Base-by-base conservation (phyloP, 2,888 invertebrate species). In the Pterostichus niger region DNA sequence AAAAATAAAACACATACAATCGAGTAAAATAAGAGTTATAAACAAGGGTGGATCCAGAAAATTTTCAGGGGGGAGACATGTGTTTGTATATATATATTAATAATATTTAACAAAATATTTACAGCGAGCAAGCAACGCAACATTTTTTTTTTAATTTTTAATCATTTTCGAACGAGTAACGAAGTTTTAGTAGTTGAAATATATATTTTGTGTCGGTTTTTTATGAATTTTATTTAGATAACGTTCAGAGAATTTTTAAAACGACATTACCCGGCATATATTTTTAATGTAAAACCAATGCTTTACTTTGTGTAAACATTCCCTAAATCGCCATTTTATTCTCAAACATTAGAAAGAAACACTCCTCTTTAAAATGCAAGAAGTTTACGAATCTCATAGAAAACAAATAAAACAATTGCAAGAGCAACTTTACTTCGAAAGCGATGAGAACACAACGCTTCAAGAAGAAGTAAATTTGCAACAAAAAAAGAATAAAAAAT, bases 401-500 rank as follows among this genome's bases (percentile, higher is more conserved):
- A 64, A 68, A 11, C 90, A 91, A 86, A 91, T 94, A 10, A 89
- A 92, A 15, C 89, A 91, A 3, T 86, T 94, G 54, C 91, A 91
- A 84, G 91, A 92, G 0, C 92, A 93, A 24, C 87, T 94, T 6
- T 93, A 94, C 85, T 91, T 92, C 0, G 93, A 94, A 87, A 90
- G 92, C 49, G 93, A 92, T 86, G 94, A 94, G 86, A 92, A 93
- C 76, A 91, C 91, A 82, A 93, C 93, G 86, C 86, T 94, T 15
- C 92, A 92, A 83, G 93, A 93, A 40, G 94, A 94, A 86, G 86
- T 94, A 0, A 88, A 90, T 35, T 89, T 90, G 64, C 92, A 92
- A 49, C 91, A 92, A 81, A 89, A 91, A 49, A 92, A 91, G 86
- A 89, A 93, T 84, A 90, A 91, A 82, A 92, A 91, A 86, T 87